Evolutionary conservation across 2,113 vertebrate species (phyloP).

Genomic region (Oreocharis arfaki): DNA sequence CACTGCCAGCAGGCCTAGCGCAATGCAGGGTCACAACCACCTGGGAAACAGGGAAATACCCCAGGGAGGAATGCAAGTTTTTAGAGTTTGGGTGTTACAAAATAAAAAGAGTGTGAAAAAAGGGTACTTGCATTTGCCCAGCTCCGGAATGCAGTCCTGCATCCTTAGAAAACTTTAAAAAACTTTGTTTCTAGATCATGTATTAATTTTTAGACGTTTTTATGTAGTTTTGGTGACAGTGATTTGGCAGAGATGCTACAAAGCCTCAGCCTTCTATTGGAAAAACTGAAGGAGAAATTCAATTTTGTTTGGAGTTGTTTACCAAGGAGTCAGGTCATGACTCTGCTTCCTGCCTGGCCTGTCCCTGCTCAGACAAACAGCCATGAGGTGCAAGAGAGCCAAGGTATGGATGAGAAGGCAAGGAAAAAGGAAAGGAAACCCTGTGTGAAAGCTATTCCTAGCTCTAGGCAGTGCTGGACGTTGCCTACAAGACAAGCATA

Average conservation of each 20-base stretch:
- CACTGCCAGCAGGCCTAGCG: neutral
- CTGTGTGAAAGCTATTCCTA: neutral
- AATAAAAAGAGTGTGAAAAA: rapidly evolving
- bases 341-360: neutral
- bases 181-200: rapidly evolving
- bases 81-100: neutral
- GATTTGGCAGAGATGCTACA: neutral
- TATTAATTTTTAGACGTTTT: neutral
- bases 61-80: rapidly evolving
- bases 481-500: neutral
- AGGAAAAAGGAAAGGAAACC: neutral
- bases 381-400: rapidly evolving
- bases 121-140: rapidly evolving
- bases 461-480: neutral
- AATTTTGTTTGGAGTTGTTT: neutral
- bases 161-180: neutral
- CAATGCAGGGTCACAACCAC: rapidly evolving
- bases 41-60: neutral
- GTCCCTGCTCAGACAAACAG: neutral
- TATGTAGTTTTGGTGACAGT: neutral
- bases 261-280: neutral
- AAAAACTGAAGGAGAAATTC: neutral
- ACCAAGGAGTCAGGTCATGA: neutral
- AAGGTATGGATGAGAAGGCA: neutral
- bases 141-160: neutral